Base-by-base conservation (phyloP, 2,888 invertebrate species). In the Ptilodon capucinus region DNA sequence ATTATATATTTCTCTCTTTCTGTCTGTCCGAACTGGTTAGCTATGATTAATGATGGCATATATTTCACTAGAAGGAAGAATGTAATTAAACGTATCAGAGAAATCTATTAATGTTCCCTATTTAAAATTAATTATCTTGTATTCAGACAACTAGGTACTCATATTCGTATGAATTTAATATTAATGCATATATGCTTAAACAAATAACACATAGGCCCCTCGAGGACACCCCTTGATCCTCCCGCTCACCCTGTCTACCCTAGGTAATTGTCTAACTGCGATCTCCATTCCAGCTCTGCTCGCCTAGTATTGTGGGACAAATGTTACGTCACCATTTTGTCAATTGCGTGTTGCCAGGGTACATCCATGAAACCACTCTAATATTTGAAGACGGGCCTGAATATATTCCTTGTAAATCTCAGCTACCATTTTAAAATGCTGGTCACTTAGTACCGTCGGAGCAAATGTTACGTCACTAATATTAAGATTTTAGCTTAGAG, bases 1-100 rank as follows among this genome's bases (percentile, higher is more conserved):
- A 64, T 2, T 51, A 47, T 38, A 36, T 48, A 50, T 51, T 9
- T 52, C 67, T 56, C 46, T 53, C 68, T 54, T 46, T 60, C 51
- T 54, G 57, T 57, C 60, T 65, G 68, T 68, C 53, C 60, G 68
- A 82, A 84, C 84, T 79, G 76, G 86, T 87, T 86, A 80, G 58
- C 61, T 71, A 79, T 87, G 88, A 88, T 87, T 84, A 86, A 88
- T 86, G 76, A 64, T 56, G 64, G 49, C 53, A 45, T 28, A 50
- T 61, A 70, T 80, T 79, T 76, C 79, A 25, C 74, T 61, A 68
- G 50, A 68, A 51, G 61, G 62, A 72, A 74, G 76, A 75, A 79
- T 80, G 68, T 70, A 84, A 83, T 84, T 80, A 84, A 76, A 46
- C 18, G 35, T 18, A 11, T 35, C 17, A n/a, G 32, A 6, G 2